A percentile compares a stretch with the other conserved stretches of the same genome.
Evolutionary conservation across 2,888 invertebrate species (phyloP).

Genomic region (Diaperis boleti): DNA sequence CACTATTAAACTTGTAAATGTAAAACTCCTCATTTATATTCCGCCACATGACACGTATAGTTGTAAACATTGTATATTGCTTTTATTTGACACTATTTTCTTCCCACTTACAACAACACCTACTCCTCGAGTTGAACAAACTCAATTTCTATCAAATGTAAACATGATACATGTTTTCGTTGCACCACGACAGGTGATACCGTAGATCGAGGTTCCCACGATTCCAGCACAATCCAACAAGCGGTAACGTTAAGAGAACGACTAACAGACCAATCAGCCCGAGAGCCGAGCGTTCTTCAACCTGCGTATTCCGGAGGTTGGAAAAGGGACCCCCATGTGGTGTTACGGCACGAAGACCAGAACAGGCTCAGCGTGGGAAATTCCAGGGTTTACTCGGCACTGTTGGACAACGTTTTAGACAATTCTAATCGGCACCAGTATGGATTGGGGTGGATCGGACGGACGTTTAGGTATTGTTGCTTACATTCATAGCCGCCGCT

Average conservation of each 20-base stretch:
- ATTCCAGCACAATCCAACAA: slow-evolving; percentile 43
- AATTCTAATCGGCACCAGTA: slow-evolving; percentile 90
- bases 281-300: neutral
- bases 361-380: slow-evolving; percentile 69
- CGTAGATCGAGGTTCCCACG: slow-evolving; percentile 49
- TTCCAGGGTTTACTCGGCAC: slow-evolving; percentile 79
- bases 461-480: slow-evolving; percentile 76
- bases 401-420: slow-evolving; percentile 89
- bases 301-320: slow-evolving; percentile 60
- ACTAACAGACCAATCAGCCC: slow-evolving; percentile 45
- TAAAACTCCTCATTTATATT: too few species aligned
- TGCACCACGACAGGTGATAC: slow-evolving; percentile 49
- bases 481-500: too few species aligned
- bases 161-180: neutral
- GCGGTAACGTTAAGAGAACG: slow-evolving; percentile 50
- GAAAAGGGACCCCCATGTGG: slow-evolving; percentile 68
- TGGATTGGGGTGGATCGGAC: slow-evolving; percentile 85
- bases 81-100: too few species aligned
- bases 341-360: slow-evolving; percentile 54
- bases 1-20: too few species aligned
- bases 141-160: neutral
- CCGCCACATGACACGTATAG: too few species aligned
- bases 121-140: too few species aligned
- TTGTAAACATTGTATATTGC: too few species aligned
- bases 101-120: too few species aligned